Base-by-base conservation (phyloP, 2,888 invertebrate genomes). In the Zygothrica quintamaculata region DNA sequence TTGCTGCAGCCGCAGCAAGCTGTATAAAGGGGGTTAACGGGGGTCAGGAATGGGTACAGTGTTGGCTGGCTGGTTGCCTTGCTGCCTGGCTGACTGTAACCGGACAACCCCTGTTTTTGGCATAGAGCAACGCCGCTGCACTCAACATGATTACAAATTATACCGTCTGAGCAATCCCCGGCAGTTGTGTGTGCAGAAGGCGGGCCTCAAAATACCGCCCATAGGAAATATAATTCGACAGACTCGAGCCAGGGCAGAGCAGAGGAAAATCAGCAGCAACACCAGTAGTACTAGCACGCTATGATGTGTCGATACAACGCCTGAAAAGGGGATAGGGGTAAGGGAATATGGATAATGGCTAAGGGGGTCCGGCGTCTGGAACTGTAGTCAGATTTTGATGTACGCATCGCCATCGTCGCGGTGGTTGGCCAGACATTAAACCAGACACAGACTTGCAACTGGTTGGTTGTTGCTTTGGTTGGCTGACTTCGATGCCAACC, bases 191-290 rank as follows among this genome's bases (percentile, higher is more conserved):
- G 56, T 48, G 39, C 44, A 59, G 60, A 42, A 75, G 85, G 87
- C 85, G 87, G 57, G 60, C 53, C 70, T 68, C 66, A 50, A 77
- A 79, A 85, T 70, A 66, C 74, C 84, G 87, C 84, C 84, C 85
- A 84, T 85, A 87, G 88, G 84, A 84, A 84, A 84, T 84, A 84
- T 84, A 84, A 87, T 78, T 87, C 74, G 64, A 77, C 67, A 84
- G 5, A 71, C 59, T 71, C 40, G 52, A 58, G 65, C 42, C 18
- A 61, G 33, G 36, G 34, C 44, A 44, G 44, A 12, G 36, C 36
- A 22, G 18, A 22, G 18, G 18, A 2, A 22, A 22, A 22, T n/a
- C n/a, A 22, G 18, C 5, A 3, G 18, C 18, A 3, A 22, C 18
- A n/a, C n/a, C n/a, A n/a, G n/a, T n/a, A n/a, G n/a, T n/a, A n/a